These are phyloP conservation scores for Chrysolina oricalcia DNA, from an alignment of 2,888 invertebrate species.

Conservation along the genomic window DNA sequence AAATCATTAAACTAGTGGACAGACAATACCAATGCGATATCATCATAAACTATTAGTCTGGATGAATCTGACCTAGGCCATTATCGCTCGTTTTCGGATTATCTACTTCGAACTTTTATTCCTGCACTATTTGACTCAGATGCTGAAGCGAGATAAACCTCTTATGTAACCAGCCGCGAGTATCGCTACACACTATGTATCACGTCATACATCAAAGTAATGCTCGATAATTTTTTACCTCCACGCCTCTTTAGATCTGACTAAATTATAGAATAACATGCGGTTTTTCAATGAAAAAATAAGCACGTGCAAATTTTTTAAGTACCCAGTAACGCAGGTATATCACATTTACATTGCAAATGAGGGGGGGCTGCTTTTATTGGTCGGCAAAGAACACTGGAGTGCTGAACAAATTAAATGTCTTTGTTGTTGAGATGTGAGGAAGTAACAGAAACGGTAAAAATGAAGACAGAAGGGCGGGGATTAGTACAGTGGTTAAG, in stretches of 20 bases:
- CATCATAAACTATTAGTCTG: too few relatives aligned
- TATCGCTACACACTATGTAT: not conserved
- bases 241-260: constrained; percentile 8
- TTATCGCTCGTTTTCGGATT: too few relatives aligned
- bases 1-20: too few relatives aligned
- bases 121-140: not conserved
- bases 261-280: constrained; percentile 8
- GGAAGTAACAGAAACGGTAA: not conserved
- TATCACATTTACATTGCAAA: constrained; percentile 13
- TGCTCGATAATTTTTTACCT: constrained; percentile 8
- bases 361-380: not conserved
- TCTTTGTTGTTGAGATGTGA: not conserved
- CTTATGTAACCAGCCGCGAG: not conserved
- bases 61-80: too few relatives aligned
- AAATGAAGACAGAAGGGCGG: too few relatives aligned
- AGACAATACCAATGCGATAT: too few relatives aligned
- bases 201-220: constrained; percentile 14
- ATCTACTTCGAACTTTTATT: not conserved
- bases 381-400: constrained; percentile 2
- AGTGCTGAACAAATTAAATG: not conserved
- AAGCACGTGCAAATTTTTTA: constrained; percentile 15
- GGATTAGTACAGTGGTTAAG: too few relatives aligned
- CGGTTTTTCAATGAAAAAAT: constrained; percentile 15
- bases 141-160: not conserved
- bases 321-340: constrained; percentile 17